Conservation (phyloP, 2,888 invertebrate genomes). For the Diachrysia chrysitis region DNA sequence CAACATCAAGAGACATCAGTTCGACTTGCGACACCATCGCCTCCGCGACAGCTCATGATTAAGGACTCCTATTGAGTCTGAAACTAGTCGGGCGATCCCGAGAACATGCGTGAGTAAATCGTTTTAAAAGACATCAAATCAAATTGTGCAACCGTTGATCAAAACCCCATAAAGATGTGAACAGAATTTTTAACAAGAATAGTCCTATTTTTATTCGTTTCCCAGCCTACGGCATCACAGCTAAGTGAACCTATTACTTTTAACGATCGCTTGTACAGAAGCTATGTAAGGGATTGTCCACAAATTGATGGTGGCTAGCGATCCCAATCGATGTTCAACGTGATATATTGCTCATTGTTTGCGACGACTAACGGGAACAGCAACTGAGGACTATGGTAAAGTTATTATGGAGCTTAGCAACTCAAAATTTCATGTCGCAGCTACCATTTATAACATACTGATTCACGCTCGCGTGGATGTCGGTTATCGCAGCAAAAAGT, state of each 20-base stretch:
- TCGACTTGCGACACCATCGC: too few species aligned
- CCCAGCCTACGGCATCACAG: conserved; percentile 24
- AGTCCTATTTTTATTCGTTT: conserved; percentile 27
- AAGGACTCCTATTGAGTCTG: too few species aligned
- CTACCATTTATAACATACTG: not conserved
- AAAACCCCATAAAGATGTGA: conserved; percentile 35
- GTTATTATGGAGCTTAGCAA: conserved; percentile 8
- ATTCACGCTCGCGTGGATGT: too few species aligned
- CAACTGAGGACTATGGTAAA: conserved; percentile 29
- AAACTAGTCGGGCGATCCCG: too few species aligned
- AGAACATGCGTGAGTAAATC: too few species aligned
- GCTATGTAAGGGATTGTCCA: conserved; percentile 40
- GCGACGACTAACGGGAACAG: conserved; percentile 47
- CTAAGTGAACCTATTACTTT: conserved; percentile 34
- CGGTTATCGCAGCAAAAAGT: too few species aligned
- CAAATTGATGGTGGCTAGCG: conserved; percentile 43
- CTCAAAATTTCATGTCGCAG: not conserved
- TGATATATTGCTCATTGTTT: conserved; percentile 49
- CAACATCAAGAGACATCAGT: too few species aligned
- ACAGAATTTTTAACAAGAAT: conserved; percentile 28
- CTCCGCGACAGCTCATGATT: too few species aligned
- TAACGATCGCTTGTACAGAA: conserved; percentile 46
- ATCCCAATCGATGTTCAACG: conserved; percentile 42
- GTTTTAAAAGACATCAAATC: too few species aligned
- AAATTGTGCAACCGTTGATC: conserved; percentile 16